Base-by-base conservation (phyloP, 2,888 invertebrate species). In the Pseudococcus viburni region DNA sequence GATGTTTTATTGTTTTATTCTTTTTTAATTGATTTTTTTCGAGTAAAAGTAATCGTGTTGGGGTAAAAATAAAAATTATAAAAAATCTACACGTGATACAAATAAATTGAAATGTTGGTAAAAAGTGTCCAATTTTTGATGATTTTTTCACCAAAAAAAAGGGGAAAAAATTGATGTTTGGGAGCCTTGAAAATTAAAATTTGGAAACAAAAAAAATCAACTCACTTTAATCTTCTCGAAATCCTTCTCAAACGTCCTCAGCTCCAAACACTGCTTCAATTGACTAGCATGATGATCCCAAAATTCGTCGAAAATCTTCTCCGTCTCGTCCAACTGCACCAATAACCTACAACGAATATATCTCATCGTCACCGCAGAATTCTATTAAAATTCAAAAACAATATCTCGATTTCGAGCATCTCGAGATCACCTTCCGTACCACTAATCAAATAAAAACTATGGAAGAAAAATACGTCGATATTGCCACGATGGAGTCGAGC, bases 311-410 rank as follows among this genome's bases (percentile, higher is more conserved):
- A 99, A 98, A 90, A 97, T 96, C 91, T 95, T 94, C 92, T 97
- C 97, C 90, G 98, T 98, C 93, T 98, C 98, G 92, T 98, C 98
- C 91, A 98, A 93, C 93, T 98, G 98, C 89, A 97, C 96, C 90
- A 98, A 93, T 91, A 98, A 94, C 92, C 98, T 96, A 93, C 9
- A 89, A 89, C 17, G 39, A 33, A 80, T 33, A 33, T 33, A 33
- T 59, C 19, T 17, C 19, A 42, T 17, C 12, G 85, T 59, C 22
- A 33, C 3, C 15, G 17, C 33, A 33, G 33, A 73, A 39, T 73
- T 73, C 33, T 11, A 22, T 11, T 26, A 26, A 33, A 73, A 73
- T 73, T 39, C 5, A 17, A 26, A 33, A 73, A 73, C 33, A 33
- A 73, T 22, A 86, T 46, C 19, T 86, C 39, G 55, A 51, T 33